Evolutionary conservation across 2,113 vertebrate species (phyloP).

Genomic region (Dasypus novemcinctus): DNA sequence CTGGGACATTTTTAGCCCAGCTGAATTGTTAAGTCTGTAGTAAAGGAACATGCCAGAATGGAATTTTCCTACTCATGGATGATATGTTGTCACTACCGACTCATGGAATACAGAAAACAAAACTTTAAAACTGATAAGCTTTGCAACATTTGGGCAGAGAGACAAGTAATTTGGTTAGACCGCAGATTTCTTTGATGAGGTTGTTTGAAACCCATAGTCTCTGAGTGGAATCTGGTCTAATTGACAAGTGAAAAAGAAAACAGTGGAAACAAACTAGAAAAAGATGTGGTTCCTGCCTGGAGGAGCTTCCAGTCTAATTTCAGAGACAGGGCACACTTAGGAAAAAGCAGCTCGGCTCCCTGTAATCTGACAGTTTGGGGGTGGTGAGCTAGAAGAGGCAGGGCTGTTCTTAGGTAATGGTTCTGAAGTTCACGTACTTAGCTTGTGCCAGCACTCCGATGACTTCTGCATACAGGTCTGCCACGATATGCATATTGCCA

Average conservation of each 20-base stretch:
- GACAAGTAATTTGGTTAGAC: constrained; percentile 38
- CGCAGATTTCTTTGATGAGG: not conserved
- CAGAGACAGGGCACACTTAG: not conserved
- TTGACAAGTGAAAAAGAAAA: not conserved
- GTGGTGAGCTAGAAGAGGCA: not conserved
- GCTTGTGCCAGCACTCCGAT: constrained; percentile 97
- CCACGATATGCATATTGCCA: constrained; percentile 99
- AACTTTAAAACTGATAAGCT: constrained; percentile 9
- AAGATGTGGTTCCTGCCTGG: not conserved
- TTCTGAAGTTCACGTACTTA: constrained; percentile 87
- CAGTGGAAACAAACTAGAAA: not conserved
- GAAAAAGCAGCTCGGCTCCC: not conserved
- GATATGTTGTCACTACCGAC: not conserved
- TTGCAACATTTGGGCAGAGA: constrained; percentile 56
- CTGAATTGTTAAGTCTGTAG: constrained; percentile 63
- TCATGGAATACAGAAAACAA: constrained; percentile 66
- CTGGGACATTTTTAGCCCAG: constrained; percentile 72
- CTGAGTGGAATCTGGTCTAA: not conserved
- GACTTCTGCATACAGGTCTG: constrained; percentile 98
- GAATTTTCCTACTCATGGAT: constrained; percentile 69
- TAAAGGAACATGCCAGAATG: constrained; percentile 67
- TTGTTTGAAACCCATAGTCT: not conserved
- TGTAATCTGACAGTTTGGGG: not conserved
- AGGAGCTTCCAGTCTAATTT: not conserved
- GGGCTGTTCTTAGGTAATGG: not conserved